Evolutionary conservation across 2,797 vertebrate species (phyloP).

Genomic region (Mionectes olivaceus): DNA sequence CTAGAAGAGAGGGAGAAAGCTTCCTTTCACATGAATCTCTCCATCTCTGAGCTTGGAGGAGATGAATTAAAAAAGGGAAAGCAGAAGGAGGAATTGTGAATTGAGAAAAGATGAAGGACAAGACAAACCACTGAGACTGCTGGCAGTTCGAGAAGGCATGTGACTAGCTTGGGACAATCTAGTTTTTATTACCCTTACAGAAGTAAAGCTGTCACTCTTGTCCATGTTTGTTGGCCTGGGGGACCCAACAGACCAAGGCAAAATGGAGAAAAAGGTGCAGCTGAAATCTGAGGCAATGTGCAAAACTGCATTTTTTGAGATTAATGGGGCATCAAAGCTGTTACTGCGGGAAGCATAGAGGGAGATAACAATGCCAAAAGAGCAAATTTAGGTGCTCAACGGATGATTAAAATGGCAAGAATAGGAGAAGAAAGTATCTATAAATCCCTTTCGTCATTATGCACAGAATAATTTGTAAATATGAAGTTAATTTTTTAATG

Average conservation of each 20-base stretch:
- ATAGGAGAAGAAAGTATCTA: not conserved
- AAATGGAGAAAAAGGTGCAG: not conserved
- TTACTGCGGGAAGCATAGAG: not conserved
- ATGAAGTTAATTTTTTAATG: not conserved
- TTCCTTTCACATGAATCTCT: not conserved
- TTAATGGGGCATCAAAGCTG: not conserved
- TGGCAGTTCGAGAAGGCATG: not conserved
- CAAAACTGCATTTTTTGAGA: not conserved
- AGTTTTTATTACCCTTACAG: not conserved
- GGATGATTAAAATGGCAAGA: not conserved
- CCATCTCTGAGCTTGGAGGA: not conserved
- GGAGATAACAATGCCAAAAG: not conserved
- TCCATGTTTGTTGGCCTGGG: not conserved
- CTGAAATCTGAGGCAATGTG: not conserved
- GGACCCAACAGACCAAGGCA: rapidly evolving
- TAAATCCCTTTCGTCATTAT: not conserved
- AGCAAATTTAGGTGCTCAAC: not conserved
- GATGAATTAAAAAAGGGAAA: not conserved
- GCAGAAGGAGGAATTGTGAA: not conserved
- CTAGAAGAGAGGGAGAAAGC: not conserved
- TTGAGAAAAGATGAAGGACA: not conserved
- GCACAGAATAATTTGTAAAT: conserved; percentile 23
- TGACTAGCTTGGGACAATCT: not conserved
- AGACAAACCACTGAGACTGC: not conserved
- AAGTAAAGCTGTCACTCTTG: not conserved